phyloP scores from a whole-genome alignment of 1,140 invertebrate species.

The Achatina immaculata region DNA sequence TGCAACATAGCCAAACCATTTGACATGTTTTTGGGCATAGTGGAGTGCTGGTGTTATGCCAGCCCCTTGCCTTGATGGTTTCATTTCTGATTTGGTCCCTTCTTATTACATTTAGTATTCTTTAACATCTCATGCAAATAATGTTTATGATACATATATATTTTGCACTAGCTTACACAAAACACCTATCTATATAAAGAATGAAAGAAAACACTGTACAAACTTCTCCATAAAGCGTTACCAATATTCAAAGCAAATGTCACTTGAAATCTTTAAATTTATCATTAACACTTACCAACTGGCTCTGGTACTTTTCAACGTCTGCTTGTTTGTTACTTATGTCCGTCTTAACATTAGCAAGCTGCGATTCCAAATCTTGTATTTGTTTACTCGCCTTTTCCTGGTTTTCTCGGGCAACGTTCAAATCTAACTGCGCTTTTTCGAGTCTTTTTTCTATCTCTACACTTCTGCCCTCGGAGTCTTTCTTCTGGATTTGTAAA shows the following conservation, averaged over 20 bases:
- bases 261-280: too few species aligned
- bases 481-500: neutral
- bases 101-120: too few species aligned
- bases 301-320: neutral
- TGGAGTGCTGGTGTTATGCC: too few species aligned
- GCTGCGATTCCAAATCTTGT: neutral
- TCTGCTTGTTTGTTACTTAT: neutral
- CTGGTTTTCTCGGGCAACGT: neutral
- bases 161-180: too few species aligned
- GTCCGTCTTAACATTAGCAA: neutral
- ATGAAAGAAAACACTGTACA: too few species aligned
- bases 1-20: too few species aligned
- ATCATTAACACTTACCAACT: constrained; percentile 7
- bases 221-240: too few species aligned
- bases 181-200: too few species aligned
- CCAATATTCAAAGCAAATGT: too few species aligned
- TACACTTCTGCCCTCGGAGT: neutral
- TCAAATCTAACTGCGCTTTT: neutral
- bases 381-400: constrained; percentile 1
- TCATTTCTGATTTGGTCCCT: too few species aligned
- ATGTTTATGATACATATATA: neutral
- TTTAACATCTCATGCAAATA: neutral
- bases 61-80: too few species aligned
- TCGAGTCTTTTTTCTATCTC: constrained; percentile 10
- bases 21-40: too few species aligned